Conservation (phyloP, 2,113 vertebrate species). For the Ctenodactylus gundi region DNA sequence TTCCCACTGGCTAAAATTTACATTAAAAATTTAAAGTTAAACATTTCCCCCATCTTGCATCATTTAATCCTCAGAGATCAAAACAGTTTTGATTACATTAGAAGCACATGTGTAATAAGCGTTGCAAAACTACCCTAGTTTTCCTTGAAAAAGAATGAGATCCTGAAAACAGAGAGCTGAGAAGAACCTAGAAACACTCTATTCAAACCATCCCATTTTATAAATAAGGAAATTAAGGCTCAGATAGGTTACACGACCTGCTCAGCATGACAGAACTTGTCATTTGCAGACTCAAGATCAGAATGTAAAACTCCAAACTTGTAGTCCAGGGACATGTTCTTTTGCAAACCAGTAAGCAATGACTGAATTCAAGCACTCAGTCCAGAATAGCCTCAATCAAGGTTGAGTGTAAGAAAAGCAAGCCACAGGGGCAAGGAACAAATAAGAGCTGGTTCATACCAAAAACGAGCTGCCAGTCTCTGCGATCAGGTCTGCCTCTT, state of each 20-base stretch:
- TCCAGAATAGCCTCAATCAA: neutral
- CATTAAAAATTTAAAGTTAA: no score
- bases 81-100: no score
- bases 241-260: constrained; percentile 40
- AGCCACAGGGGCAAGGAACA: constrained; percentile 33
- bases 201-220: neutral
- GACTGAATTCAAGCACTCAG: neutral
- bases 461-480: constrained; percentile 91
- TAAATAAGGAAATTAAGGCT: constrained; percentile 58
- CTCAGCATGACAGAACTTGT: neutral
- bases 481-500: constrained; percentile 88
- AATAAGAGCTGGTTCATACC: constrained; percentile 83
- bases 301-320: neutral
- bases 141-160: no score
- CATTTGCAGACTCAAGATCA: constrained; percentile 1
- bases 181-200: neutral
- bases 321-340: neutral
- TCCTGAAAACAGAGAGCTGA: neutral
- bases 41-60: no score
- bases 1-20: no score
- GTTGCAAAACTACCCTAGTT: no score
- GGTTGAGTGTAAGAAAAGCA: neutral
- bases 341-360: neutral
- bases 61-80: no score
- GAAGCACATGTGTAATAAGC: no score